phyloP scores from a whole-genome alignment of 1,140 invertebrate species.

The Cecropterus lyciades region DNA sequence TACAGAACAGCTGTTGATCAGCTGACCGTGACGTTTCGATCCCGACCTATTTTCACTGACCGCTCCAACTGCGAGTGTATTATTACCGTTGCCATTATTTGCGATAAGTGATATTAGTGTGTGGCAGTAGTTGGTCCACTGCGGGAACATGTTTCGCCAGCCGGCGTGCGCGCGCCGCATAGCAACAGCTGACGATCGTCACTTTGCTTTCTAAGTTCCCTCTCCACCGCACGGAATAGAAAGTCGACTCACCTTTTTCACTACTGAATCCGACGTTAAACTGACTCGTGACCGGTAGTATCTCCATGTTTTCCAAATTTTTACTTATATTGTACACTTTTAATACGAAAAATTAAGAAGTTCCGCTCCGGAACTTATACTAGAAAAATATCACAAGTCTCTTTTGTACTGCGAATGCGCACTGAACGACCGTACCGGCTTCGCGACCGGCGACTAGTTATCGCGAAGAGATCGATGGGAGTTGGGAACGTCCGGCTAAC shows the following conservation, averaged over 20 bases:
- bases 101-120: not conserved
- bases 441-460: slow-evolving; percentile 70
- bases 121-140: slow-evolving; percentile 70
- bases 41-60: slow-evolving; percentile 34
- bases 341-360: slow-evolving; percentile 68
- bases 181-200: slow-evolving; percentile 69
- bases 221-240: slow-evolving; percentile 66
- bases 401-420: slow-evolving; percentile 83
- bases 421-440: slow-evolving; percentile 66
- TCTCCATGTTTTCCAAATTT: slow-evolving; percentile 84
- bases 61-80: slow-evolving; percentile 11
- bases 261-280: slow-evolving; percentile 83
- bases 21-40: slow-evolving; percentile 85
- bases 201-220: slow-evolving; percentile 66
- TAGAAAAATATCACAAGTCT: slow-evolving; percentile 85
- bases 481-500: slow-evolving; percentile 68
- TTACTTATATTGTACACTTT: slow-evolving; percentile 85
- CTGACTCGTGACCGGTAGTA: slow-evolving; percentile 83
- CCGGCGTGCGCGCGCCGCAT: slow-evolving; percentile 81
- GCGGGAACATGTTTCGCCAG: slow-evolving; percentile 80
- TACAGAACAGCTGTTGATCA: slow-evolving; percentile 90
- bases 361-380: slow-evolving; percentile 76
- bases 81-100: not conserved
- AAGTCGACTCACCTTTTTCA: slow-evolving; percentile 84
- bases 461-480: slow-evolving; percentile 76